Evolutionary conservation across 37 sponge, comb jelly and placozoan genomes (phyloP), one percentile per base, ranked within the genome.

Genomic region (Geodia barretti): DNA sequence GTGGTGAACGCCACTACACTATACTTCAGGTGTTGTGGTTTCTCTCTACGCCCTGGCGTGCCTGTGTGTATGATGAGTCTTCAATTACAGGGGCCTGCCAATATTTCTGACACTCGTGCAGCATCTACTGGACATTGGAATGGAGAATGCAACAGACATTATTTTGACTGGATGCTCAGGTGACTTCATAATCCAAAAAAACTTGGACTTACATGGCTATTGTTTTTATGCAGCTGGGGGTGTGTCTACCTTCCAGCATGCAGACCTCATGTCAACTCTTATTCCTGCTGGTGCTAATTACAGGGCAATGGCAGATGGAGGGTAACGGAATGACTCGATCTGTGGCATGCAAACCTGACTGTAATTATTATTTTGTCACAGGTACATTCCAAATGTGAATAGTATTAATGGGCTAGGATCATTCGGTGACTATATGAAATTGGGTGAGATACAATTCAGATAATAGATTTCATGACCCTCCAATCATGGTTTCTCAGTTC

Each of bases 101-200:
- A 60, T 62, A 33, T 87, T 92, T 1, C 20, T 67, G 23, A 70
- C 89, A 29, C 69, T 72, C 29, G 21, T 91, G 58, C 38, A 71
- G 0, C 68, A 41, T n/a, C 64, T 90, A 26, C 60, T 82, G n/a
- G 62, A 14, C 1, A 43, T 25, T 37, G 92, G 88, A 32, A 37
- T 94, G 83, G 72, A 71, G n/a, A 77, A 23, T 62, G 92, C 95
- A 0, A 70, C 60, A 39, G 86, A 86, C 25, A 78, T 94, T 9
- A 88, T 94, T 41, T 71, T 94, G 21, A 94, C 95, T 39, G 95
- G 93, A 32, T 92, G 93, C 60, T 92, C 93, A 67, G 90, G 90
- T 90, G 24, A 26, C 59, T 30, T 1, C 4, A 31, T 40, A 28
- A 3, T n/a, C n/a, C n/a, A n/a, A n/a, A n/a, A n/a, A n/a, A n/a